Conservation (phyloP, 2,888 invertebrate species). For the Torymus tubicola region DNA sequence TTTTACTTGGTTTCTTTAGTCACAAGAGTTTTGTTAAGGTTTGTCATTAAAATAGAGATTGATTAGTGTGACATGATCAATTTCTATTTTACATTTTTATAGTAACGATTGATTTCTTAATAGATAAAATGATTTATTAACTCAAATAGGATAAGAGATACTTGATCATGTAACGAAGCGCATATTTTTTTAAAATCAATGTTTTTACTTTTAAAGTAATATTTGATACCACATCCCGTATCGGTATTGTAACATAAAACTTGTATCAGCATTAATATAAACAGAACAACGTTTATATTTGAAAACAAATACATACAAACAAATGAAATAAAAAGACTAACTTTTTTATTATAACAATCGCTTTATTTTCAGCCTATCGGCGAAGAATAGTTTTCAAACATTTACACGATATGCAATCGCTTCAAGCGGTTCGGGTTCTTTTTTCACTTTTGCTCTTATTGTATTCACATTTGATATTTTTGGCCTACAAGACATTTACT, state of each 20-base stretch:
- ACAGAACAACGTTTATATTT: constrained; percentile 28
- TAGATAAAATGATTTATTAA: no score
- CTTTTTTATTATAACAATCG: constrained; percentile 53
- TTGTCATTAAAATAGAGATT: no score
- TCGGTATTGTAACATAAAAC: constrained; percentile 12
- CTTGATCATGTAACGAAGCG: background rate
- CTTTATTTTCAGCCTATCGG: constrained; percentile 55
- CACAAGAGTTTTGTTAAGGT: no score
- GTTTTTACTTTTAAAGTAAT: constrained; percentile 6
- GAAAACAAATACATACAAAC: constrained; percentile 35
- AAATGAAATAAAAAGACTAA: constrained; percentile 38
- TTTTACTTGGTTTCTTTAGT: background rate
- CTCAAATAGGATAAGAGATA: no score
- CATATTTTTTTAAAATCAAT: constrained; percentile 20
- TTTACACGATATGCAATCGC: constrained; percentile 52
- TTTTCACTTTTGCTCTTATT: constrained; percentile 39
- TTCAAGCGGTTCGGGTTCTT: constrained; percentile 45
- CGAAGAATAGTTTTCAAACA: constrained; percentile 51
- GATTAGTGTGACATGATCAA: background rate
- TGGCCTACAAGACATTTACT: constrained; percentile 50
- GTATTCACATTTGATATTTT: constrained; percentile 53
- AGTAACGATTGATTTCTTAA: no score
- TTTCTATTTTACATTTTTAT: constrained; percentile 8
- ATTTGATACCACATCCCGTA: background rate
- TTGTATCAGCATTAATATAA: constrained; percentile 26